Evolutionary conservation across 1,140 invertebrate genomes (phyloP).

Genomic region (Pseudachorutes palmiensis): DNA sequence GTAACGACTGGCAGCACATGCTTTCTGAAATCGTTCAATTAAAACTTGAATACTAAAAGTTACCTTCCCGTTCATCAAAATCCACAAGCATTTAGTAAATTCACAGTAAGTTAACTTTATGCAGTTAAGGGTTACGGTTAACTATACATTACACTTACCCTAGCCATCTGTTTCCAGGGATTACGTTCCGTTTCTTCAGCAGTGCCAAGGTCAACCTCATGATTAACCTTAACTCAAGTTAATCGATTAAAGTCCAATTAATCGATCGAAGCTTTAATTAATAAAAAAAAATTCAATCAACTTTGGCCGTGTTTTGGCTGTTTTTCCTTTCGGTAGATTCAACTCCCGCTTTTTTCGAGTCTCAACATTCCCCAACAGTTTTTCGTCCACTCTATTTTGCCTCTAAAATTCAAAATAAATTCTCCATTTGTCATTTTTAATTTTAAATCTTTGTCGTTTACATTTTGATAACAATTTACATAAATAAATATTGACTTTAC

Average conservation of each 20-base stretch:
- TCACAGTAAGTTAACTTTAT: not conserved
- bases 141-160: constrained; percentile 18
- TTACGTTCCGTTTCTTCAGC: constrained; percentile 16
- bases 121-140: not conserved
- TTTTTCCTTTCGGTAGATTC: too few species aligned
- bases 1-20: constrained; percentile 16
- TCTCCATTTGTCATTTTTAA: too few species aligned
- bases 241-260: not conserved
- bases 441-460: too few species aligned
- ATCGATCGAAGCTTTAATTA: not conserved
- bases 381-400: too few species aligned
- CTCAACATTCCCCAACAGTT: too few species aligned
- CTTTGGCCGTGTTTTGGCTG: too few species aligned
- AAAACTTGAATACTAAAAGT: not conserved
- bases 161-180: constrained; percentile 14
- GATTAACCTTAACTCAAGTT: not conserved
- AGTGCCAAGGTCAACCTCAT: constrained; percentile 20
- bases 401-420: too few species aligned
- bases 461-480: too few species aligned
- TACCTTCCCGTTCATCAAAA: not conserved
- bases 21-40: constrained; percentile 20
- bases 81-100: not conserved
- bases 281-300: too few species aligned
- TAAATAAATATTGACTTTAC: too few species aligned
- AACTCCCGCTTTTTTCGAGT: too few species aligned